These are phyloP conservation scores for Rousettus madagascariensis DNA, from an alignment of 2,797 vertebrate species.

Conservation along the genomic window DNA sequence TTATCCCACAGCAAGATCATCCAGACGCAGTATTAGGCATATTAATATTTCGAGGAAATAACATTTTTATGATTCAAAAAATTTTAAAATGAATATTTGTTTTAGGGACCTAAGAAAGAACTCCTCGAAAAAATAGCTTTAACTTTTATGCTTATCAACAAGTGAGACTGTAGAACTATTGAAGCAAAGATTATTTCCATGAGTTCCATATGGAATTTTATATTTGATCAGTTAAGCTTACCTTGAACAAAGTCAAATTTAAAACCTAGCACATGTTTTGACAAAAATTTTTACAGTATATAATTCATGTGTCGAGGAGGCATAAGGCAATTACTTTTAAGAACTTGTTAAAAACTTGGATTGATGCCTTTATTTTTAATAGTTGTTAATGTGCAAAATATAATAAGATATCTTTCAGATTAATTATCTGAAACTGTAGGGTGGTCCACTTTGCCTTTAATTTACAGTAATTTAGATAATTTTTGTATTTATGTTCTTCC, in stretches of 20 bases:
- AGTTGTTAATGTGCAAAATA: not conserved
- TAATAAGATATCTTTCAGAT: not conserved
- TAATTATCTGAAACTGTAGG: not conserved
- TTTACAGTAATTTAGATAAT: not conserved
- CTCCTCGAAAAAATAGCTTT: slow-evolving; percentile 20
- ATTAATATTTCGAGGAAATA: not conserved
- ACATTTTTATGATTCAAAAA: not conserved
- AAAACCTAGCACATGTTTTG: not conserved
- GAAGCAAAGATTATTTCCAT: slow-evolving; percentile 49
- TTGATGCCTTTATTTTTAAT: not conserved
- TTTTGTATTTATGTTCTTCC: not conserved
- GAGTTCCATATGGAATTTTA: not conserved
- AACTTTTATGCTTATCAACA: not conserved
- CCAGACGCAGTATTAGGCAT: not conserved
- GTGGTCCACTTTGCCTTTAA: not conserved
- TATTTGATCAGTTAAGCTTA: not conserved
- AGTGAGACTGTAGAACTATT: not conserved
- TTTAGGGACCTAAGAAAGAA: not conserved
- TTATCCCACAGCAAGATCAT: not conserved
- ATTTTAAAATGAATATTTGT: not conserved
- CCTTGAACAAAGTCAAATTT: slow-evolving; percentile 1
- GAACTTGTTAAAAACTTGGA: not conserved
- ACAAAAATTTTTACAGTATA: not conserved
- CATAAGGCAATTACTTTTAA: not conserved
- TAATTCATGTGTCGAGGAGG: not conserved